Conservation (phyloP, 1,140 invertebrate genomes). For the Drosophila tani region DNA sequence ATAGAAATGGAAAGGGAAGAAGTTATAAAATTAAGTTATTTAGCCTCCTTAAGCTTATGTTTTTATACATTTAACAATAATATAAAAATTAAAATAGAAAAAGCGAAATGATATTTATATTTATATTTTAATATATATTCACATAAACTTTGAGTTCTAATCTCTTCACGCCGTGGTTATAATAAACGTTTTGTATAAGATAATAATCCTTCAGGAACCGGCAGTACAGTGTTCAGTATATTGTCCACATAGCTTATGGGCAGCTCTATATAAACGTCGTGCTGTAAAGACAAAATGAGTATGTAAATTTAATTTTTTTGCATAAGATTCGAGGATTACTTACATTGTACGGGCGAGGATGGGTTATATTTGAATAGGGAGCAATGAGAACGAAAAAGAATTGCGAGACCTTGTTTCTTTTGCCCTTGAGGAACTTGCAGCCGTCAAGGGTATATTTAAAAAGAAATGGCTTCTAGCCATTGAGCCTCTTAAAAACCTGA, state of each 20-base stretch:
- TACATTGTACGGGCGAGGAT: not conserved
- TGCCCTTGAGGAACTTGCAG: conserved; percentile 3
- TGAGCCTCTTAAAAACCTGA: conserved; percentile 1
- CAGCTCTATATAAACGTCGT: not conserved
- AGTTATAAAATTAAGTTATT: too few species aligned
- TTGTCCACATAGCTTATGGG: not conserved
- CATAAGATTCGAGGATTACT: not conserved
- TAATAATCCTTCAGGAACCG: conserved; percentile 2
- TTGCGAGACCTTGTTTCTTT: conserved; percentile 3
- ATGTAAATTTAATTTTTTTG: too few species aligned
- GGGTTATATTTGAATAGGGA: not conserved
- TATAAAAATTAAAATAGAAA: too few species aligned
- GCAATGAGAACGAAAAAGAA: not conserved
- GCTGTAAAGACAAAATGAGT: not conserved
- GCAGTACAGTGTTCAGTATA: not conserved
- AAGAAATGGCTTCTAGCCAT: not conserved
- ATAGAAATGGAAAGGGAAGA: too few species aligned
- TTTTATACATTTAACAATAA: too few species aligned
- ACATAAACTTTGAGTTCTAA: not conserved
- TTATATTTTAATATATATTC: conserved; percentile 4
- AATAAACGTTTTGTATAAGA: conserved; percentile 2
- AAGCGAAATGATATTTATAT: too few species aligned
- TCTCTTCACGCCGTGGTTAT: not conserved
- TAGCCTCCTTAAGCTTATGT: too few species aligned
- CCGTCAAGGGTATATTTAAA: not conserved